Conservation (phyloP, 2,113 vertebrate genomes). For the Canis aureus region DNA sequence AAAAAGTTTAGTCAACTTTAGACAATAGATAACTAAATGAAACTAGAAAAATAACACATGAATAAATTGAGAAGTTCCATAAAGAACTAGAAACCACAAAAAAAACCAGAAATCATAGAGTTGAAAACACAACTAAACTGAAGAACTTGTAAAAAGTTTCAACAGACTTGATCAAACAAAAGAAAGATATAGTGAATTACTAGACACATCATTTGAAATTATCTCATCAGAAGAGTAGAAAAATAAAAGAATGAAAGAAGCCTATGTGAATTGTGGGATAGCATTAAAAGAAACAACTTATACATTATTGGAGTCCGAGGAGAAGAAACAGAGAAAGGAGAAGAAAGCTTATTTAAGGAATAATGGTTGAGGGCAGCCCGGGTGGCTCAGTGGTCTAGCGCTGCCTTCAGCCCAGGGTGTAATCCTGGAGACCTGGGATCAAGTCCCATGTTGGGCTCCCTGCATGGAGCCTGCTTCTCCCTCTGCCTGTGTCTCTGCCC, state of each 20-base stretch:
- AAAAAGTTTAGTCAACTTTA: background rate
- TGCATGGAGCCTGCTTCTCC: no score
- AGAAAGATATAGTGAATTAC: background rate
- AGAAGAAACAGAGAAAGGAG: background rate
- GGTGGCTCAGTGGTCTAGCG: no score
- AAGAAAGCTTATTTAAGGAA: background rate
- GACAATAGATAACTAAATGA: background rate
- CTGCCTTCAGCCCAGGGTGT: no score
- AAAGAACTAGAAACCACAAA: background rate
- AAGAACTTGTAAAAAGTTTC: constrained; percentile 20
- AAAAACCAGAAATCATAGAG: background rate
- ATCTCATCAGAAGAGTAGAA: background rate
- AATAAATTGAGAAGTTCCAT: background rate
- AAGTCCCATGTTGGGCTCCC: no score
- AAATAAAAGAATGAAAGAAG: background rate
- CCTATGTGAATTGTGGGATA: background rate
- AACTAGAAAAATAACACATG: background rate
- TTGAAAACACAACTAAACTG: background rate
- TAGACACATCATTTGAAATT: background rate
- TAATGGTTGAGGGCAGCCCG: background rate
- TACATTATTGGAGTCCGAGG: background rate
- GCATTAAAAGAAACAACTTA: background rate
- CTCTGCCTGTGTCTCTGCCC: no score
- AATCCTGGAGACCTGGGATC: no score
- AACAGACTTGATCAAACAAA: background rate